These are phyloP conservation scores for Chesias legatella DNA, from an alignment of 2,888 invertebrate species.

Conservation along the genomic window DNA sequence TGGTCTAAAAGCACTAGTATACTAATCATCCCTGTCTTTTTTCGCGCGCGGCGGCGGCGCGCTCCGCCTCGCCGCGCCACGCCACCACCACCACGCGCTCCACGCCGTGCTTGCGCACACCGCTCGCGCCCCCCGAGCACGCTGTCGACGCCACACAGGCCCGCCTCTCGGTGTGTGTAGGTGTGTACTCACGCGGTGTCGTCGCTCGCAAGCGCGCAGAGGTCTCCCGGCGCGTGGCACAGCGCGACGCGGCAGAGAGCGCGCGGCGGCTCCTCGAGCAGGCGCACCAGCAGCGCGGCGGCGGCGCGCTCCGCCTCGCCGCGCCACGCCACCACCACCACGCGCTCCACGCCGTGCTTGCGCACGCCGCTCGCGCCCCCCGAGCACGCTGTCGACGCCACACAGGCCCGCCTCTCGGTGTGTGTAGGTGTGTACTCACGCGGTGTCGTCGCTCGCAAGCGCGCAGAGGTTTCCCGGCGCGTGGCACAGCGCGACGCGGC, in stretches of 20 bases:
- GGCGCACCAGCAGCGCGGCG: constrained; percentile 83
- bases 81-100: constrained; percentile 67
- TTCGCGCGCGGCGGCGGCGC: constrained; percentile 90
- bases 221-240: constrained; percentile 1
- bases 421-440: no score
- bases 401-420: no score
- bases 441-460: background rate
- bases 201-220: background rate
- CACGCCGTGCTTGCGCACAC: constrained; percentile 9
- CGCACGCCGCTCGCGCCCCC: constrained; percentile 2
- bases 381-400: background rate
- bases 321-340: constrained; percentile 84
- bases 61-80: constrained; percentile 86
- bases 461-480: background rate
- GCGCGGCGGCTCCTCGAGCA: background rate
- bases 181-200: background rate
- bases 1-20: no score
- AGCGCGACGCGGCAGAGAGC: constrained; percentile 4
- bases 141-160: no score
- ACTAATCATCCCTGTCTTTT: no score
- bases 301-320: constrained; percentile 84
- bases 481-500: constrained; percentile 7
- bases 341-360: constrained; percentile 6
- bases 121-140: background rate
- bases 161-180: no score